Percentiles rank a stretch among this genome's conserved stretches.
phyloP scores from a whole-genome alignment of 2,113 vertebrate species.

The Heterochromis multidens region DNA sequence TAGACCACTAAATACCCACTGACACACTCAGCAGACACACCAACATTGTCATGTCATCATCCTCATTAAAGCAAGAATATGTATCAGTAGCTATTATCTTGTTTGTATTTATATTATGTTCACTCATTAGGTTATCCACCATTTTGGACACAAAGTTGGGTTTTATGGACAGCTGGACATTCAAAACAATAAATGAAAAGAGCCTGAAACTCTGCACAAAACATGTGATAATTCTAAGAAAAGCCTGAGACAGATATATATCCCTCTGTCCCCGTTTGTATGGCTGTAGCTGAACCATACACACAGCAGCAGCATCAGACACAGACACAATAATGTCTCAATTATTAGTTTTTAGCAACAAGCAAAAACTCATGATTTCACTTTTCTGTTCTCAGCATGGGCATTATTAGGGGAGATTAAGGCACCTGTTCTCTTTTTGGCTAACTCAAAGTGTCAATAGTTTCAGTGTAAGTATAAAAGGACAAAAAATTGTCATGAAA shows the following conservation, averaged over 20 bases:
- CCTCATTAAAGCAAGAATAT: background rate
- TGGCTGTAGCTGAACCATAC: background rate
- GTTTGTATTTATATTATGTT: background rate
- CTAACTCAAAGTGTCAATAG: background rate
- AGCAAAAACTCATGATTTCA: too few species aligned
- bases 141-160: too few species aligned
- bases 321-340: background rate
- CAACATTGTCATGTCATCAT: background rate
- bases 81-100: background rate
- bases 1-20: background rate
- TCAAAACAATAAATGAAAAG: background rate
- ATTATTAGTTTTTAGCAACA: background rate
- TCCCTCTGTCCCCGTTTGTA: background rate
- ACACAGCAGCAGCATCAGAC: background rate
- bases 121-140: background rate
- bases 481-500: background rate
- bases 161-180: background rate
- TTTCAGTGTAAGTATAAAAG: background rate
- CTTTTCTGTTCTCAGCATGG: too few species aligned
- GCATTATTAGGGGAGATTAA: background rate
- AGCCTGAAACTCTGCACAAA: background rate
- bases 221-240: too few species aligned
- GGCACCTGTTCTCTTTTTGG: background rate
- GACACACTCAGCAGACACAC: background rate
- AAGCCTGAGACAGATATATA: background rate